phyloP scores from a whole-genome alignment of 2,797 vertebrate genomes.

The Takifugu rubripes region DNA sequence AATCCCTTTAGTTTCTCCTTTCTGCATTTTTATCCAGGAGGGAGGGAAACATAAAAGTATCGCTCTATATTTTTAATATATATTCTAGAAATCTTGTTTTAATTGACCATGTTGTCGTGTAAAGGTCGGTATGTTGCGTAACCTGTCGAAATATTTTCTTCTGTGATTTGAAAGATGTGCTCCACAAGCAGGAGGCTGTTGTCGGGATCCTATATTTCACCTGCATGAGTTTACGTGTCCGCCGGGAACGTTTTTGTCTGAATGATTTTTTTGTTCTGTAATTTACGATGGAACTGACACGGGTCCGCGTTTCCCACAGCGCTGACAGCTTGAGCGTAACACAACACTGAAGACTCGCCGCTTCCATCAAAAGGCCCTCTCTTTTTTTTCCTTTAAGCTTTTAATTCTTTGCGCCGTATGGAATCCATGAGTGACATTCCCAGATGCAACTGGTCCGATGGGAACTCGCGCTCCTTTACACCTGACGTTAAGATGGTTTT shows the following conservation, averaged over 20 bases:
- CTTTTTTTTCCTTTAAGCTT: not conserved
- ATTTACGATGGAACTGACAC: slow-evolving; percentile 34
- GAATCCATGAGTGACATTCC: not conserved
- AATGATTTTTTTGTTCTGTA: slow-evolving; percentile 19
- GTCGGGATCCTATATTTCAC: slow-evolving; percentile 25
- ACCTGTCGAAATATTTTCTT: slow-evolving; percentile 21
- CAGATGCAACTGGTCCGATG: slow-evolving; percentile 13
- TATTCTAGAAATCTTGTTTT: slow-evolving; percentile 42
- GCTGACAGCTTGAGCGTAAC: slow-evolving; percentile 31
- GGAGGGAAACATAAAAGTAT: slow-evolving; percentile 36
- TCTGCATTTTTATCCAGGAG: slow-evolving; percentile 18
- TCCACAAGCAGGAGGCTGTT: slow-evolving; percentile 32
- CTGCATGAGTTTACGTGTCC: slow-evolving; percentile 41
- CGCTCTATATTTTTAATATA: slow-evolving; percentile 36
- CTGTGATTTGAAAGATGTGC: slow-evolving; percentile 21
- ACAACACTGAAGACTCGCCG: no score
- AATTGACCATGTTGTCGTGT: slow-evolving; percentile 44
- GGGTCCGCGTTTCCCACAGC: slow-evolving; percentile 42
- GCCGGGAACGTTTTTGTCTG: slow-evolving; percentile 10
- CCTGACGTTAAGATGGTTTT: no score
- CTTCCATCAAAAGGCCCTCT: slow-evolving; percentile 13
- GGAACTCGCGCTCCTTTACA: no score
- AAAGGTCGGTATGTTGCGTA: slow-evolving; percentile 37
- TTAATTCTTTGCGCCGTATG: not conserved
- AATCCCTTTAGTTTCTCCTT: slow-evolving; percentile 40